These are phyloP conservation scores for Drosophila arizonae DNA, from an alignment of 1,140 invertebrate species.

Conservation along the genomic window DNA sequence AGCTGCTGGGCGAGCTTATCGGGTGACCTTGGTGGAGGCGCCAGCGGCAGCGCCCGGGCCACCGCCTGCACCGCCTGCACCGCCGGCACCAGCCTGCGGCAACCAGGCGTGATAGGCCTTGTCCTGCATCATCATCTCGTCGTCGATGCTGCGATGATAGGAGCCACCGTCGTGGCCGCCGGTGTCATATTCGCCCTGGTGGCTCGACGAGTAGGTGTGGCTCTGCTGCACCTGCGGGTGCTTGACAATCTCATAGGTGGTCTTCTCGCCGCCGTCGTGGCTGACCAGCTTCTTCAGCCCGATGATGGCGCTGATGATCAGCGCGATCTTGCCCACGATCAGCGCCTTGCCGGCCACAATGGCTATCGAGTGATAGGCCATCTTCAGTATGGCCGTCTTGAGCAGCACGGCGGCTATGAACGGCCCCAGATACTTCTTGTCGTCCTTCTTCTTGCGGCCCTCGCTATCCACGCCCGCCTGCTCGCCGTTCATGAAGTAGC, in stretches of 20 bases:
- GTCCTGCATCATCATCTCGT: slow-evolving; percentile 85
- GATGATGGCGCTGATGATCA: slow-evolving; percentile 89
- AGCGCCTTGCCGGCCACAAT: slow-evolving; percentile 89
- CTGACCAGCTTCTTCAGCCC: slow-evolving; percentile 89
- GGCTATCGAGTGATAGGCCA: slow-evolving; percentile 89
- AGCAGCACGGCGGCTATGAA: slow-evolving; percentile 86
- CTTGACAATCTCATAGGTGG: slow-evolving; percentile 92
- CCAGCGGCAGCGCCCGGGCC: slow-evolving; percentile 7
- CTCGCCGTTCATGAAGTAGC: slow-evolving; percentile 60
- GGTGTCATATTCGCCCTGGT: slow-evolving; percentile 87
- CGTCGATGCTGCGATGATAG: slow-evolving; percentile 86
- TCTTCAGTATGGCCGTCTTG: slow-evolving; percentile 88
- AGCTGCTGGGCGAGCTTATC: slow-evolving; percentile 39
- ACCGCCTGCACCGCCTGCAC: slow-evolving; percentile 1
- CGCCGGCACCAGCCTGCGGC: slow-evolving; percentile 53
- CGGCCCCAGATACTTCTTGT: slow-evolving; percentile 85
- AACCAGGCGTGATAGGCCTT: slow-evolving; percentile 85
- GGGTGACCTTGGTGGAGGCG: slow-evolving; percentile 45
- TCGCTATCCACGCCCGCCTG: slow-evolving; percentile 54
- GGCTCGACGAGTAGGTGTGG: slow-evolving; percentile 89
- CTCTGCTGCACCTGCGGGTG: slow-evolving; percentile 90
- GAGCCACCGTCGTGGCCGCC: slow-evolving; percentile 84
- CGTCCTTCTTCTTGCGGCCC: slow-evolving; percentile 85
- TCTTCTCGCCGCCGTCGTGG: slow-evolving; percentile 87
- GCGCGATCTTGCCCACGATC: slow-evolving; percentile 85